These are phyloP conservation scores for Digitonthophagus gazella DNA, from an alignment of 2,888 invertebrate species.

Conservation along the genomic window DNA sequence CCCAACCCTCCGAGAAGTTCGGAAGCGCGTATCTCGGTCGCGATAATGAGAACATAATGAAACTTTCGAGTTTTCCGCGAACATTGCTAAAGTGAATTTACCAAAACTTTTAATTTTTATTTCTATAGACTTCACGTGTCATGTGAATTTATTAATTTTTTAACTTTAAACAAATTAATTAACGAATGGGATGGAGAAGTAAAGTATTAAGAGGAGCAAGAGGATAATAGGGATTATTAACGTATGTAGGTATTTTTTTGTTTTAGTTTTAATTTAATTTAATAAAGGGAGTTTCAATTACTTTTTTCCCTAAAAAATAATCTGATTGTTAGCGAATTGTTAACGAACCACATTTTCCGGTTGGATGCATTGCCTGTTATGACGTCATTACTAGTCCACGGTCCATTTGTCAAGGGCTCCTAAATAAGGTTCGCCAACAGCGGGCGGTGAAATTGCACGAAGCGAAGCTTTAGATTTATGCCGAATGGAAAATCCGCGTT, in stretches of 20 bases:
- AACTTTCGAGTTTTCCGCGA: neutral
- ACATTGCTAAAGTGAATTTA: too few species aligned
- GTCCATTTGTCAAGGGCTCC: neutral
- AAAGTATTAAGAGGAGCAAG: too few species aligned
- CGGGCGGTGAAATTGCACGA: neutral
- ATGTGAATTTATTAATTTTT: too few species aligned
- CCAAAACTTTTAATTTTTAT: too few species aligned
- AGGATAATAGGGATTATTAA: too few species aligned
- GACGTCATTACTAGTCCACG: neutral
- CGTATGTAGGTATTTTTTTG: neutral
- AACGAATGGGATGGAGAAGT: too few species aligned
- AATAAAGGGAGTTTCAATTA: neutral
- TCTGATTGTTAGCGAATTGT: too few species aligned
- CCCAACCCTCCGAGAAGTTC: neutral
- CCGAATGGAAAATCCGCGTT: neutral
- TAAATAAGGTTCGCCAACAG: neutral
- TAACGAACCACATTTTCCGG: neutral
- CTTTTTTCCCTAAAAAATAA: too few species aligned
- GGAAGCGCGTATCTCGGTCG: neutral
- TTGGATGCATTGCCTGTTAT: neutral
- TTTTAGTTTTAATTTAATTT: neutral
- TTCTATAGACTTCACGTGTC: too few species aligned
- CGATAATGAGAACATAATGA: neutral
- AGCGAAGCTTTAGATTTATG: neutral
- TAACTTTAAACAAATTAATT: too few species aligned